phyloP scores from a whole-genome alignment of 2,888 invertebrate species.

The Acronicta aceris region DNA sequence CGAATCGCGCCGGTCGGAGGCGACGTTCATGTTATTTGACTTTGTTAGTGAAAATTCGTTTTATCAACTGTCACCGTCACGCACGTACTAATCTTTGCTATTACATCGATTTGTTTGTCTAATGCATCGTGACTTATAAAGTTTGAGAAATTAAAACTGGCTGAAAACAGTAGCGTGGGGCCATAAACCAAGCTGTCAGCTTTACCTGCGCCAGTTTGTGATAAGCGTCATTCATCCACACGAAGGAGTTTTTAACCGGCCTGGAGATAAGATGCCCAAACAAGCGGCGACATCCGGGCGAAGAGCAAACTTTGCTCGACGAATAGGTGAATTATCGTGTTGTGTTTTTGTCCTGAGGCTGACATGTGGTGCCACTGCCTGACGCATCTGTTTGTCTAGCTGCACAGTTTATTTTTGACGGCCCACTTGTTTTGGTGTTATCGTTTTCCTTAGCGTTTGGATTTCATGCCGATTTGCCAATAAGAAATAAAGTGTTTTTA shows the following conservation, averaged over 20 bases:
- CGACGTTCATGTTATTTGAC: constrained; percentile 76
- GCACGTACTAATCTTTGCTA: constrained; percentile 52
- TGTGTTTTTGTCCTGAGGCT: constrained; percentile 58
- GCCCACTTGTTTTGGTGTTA: constrained; percentile 19
- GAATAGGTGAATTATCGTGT: constrained; percentile 57
- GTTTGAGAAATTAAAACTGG: constrained; percentile 54
- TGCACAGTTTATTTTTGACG: constrained; percentile 38
- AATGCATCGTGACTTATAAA: constrained; percentile 48
- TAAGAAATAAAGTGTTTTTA: constrained; percentile 17
- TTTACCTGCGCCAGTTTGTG: constrained; percentile 68
- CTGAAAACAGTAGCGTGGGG: constrained; percentile 73
- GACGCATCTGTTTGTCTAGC: constrained; percentile 60
- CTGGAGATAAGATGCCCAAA: constrained; percentile 76
- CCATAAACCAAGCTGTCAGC: constrained; percentile 75
- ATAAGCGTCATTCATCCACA: constrained; percentile 79
- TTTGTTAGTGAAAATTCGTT: constrained; percentile 75
- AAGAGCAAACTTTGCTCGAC: constrained; percentile 67
- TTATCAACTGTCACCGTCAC: constrained; percentile 66
- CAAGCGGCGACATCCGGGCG: constrained; percentile 81
- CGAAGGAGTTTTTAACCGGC: constrained; percentile 61
- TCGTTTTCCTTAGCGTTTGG: constrained; percentile 6
- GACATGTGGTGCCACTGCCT: constrained; percentile 67
- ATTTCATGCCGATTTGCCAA: constrained; percentile 16
- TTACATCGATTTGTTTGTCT: constrained; percentile 52
- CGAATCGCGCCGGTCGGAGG: constrained; percentile 83